Base-by-base conservation (phyloP, 2,797 vertebrate species). In the Smutsia gigantea region DNA sequence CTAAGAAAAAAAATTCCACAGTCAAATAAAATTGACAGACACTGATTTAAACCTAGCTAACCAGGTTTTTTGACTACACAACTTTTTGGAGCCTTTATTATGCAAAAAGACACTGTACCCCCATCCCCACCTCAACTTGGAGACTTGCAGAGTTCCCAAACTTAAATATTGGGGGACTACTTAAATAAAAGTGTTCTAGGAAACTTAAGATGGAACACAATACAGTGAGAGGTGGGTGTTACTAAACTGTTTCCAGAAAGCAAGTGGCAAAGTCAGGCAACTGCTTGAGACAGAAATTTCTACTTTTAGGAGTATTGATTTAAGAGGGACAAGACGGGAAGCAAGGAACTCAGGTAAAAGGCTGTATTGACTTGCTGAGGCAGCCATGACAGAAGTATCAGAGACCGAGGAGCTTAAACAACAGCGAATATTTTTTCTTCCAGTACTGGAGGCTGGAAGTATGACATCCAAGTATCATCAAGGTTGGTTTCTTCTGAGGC, bases 21-120 rank as follows among this genome's bases (percentile, higher is more conserved):
- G 46, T 84, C 55, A 93, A 93, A 61, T 79, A 87, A 82, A 37
- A 77, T 78, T 78, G 72, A 42, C n/a, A 94, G 92, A 94, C 42
- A 64, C 14, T 64, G 59, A 17, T 19, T 75, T 49, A 95, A 84
- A 72, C 7, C 34, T 92, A 82, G 12, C 69, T 86, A 90, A 85
- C 5, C 14, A 66, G 46, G 9, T 27, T 75, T 93, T 92, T 75
- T 37, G 7, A 63, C 31, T n/a, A 39, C 15, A 71, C 85, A 69
- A 78, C 5, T 42, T 90, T 81, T 91, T 21, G 8, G 53, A 68
- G 10, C 1, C n/a, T 87, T 86, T 86, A 53, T 59, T 37, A 27
- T 7, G 31, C 37, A 83, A 78, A 55, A 21, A 1, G 13, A 49
- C 37, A 64, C 42, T 53, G 11, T 63, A 31, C 4, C 0, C 37